Percentiles rank a stretch among this genome's conserved stretches.
These are phyloP conservation scores for Lamellibrachia luymesi DNA, from an alignment of 1,140 invertebrate species.

Conservation along the genomic window DNA sequence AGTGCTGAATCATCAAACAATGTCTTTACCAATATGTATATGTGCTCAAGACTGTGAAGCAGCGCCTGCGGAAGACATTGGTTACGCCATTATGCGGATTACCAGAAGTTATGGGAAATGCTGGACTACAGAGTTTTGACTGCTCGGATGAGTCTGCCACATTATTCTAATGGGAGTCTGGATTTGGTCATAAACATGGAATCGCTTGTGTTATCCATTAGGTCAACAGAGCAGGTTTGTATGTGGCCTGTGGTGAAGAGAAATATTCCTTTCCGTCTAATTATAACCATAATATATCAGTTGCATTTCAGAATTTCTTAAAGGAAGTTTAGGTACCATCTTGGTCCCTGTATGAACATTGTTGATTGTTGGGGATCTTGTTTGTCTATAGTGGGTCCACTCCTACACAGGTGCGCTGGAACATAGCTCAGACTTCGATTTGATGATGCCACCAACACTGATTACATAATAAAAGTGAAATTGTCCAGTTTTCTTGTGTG, in stretches of 20 bases:
- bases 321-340: too few relatives aligned
- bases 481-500: background rate
- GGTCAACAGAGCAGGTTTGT: background rate
- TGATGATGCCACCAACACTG: background rate
- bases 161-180: background rate
- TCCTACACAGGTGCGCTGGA: conserved; percentile 35
- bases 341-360: conserved; percentile 18
- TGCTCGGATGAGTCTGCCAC: background rate
- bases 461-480: background rate
- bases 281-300: background rate
- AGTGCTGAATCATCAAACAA: background rate
- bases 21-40: background rate
- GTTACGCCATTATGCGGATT: background rate
- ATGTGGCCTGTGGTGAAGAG: background rate
- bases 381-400: conserved; percentile 60
- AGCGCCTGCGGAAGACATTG: background rate
- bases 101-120: background rate
- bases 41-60: background rate
- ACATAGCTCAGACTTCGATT: background rate
- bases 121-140: background rate
- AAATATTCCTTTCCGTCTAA: background rate
- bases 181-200: background rate
- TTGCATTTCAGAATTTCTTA: background rate
- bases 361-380: conserved; percentile 36
- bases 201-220: background rate